Evolutionary conservation across 23 tunicate species (phyloP), one percentile per base, ranked within the genome.

Genomic region (Ciona savignyi): DNA sequence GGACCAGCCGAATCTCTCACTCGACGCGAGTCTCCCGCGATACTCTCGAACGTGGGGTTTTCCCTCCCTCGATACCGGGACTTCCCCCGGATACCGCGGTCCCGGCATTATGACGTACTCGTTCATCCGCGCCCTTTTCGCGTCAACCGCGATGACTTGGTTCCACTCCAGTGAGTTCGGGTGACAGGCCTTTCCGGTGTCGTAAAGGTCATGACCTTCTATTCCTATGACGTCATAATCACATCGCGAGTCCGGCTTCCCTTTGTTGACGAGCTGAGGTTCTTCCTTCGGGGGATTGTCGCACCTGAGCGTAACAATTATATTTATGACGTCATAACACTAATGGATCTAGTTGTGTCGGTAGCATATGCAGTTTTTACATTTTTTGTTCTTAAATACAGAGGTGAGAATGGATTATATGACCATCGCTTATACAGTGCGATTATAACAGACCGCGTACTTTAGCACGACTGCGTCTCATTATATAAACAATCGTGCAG

Each of bases 71-170:
- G 56, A 15, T 42, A 15, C 56, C 11, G 9, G 56, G 9, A 42
- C 56, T 42, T 42, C 56, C 56, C 56, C 56, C 9, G 56, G 9
- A 15, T 42, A 42, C 56, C 56, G 9, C 11, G 56, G 56, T 15
- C 56, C 56, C 56, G 67, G 67, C 67, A 63, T 25, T 25, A 25
- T 63, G 67, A 63, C 67, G 24, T 63, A 63, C 22, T 63, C 67
- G 67, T 63, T 63, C 28, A 63, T n/a, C 6, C 67, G 15, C 22
- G 67, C 24, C 22, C 67, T 23, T 63, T 63, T 63, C 26, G 26
- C 24, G 67, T 63, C 56, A 9, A 42, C 56, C 56, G 56, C 56
- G 56, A 42, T 42, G 15, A 42, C 15, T 15, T 42, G 56, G 56
- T 42, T 42, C 56, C 56, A 42, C 56, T 42, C 56, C 56, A 42